These are phyloP conservation scores for Lampropteryx suffumata DNA, from an alignment of 2,888 invertebrate species.

Conservation along the genomic window DNA sequence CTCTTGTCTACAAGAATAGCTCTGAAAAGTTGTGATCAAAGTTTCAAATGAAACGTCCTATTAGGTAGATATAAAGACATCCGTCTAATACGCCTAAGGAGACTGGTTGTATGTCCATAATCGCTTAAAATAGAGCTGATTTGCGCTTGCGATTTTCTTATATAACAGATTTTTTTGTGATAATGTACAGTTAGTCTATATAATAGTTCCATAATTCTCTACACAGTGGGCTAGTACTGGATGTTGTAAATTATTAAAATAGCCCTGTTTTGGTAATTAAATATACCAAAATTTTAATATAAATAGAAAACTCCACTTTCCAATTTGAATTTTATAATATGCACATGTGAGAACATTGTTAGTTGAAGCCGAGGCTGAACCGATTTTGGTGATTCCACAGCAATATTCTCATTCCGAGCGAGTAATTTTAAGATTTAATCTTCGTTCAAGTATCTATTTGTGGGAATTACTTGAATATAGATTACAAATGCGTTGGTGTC, in stretches of 20 bases:
- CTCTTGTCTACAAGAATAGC: too few relatives aligned
- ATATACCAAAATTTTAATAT: conserved; percentile 12
- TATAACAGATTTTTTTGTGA: neutral
- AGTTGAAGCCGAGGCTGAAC: conserved; percentile 1
- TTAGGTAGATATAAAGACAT: neutral
- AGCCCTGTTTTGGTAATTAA: too few relatives aligned
- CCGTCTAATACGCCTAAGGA: conserved; percentile 11
- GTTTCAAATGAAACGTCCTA: too few relatives aligned
- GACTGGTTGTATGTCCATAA: conserved; percentile 10
- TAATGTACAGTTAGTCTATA: neutral
- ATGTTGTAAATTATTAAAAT: conserved; percentile 10
- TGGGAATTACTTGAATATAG: conserved; percentile 11
- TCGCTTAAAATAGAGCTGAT: conserved; percentile 10
- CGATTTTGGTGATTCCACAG: conserved; percentile 11
- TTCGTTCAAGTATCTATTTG: conserved; percentile 10
- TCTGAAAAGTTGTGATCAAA: too few relatives aligned
- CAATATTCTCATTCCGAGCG: conserved; percentile 22
- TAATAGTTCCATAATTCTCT: too few relatives aligned
- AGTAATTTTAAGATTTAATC: conserved; percentile 13
- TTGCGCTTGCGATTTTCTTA: conserved; percentile 11
- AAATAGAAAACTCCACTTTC: conserved; percentile 22
- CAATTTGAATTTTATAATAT: conserved; percentile 5
- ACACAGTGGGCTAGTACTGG: too few relatives aligned
- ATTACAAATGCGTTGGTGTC: conserved; percentile 18
- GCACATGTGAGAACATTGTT: conserved; percentile 19